phyloP scores from a whole-genome alignment of 1,140 invertebrate species.

The Bombus waltoni region DNA sequence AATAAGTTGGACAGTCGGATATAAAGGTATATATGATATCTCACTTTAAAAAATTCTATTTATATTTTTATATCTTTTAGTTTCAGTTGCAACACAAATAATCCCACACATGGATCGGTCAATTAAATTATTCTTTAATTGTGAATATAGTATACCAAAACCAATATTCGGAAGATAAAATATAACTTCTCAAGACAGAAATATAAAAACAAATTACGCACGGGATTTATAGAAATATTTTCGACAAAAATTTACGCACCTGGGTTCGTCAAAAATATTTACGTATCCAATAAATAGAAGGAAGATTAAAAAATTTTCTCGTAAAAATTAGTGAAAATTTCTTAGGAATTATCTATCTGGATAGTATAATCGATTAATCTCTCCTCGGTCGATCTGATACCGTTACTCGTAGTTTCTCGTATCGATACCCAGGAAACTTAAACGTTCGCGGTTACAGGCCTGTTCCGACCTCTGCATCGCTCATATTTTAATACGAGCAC shows the following conservation, averaged over 20 bases:
- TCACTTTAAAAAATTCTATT: no score
- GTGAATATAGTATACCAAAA: no score
- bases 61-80: neutral
- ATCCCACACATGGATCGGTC: neutral
- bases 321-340: no score
- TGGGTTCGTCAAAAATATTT: no score
- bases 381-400: neutral
- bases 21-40: no score
- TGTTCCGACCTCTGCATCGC: neutral
- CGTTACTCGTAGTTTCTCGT: neutral
- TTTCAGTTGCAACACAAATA: neutral
- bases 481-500: conserved; percentile 38
- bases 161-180: no score
- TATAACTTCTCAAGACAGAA: no score
- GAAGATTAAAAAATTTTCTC: no score
- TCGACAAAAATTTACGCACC: no score
- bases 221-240: no score
- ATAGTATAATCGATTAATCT: neutral
- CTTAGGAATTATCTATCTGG: neutral
- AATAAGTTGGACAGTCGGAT: neutral
- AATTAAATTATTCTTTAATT: neutral
- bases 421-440: neutral
- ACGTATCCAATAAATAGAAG: no score
- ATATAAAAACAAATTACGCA: no score
- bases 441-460: neutral